These are phyloP conservation scores for Limosa lapponica DNA, from an alignment of 2,797 vertebrate genomes.

Conservation along the genomic window DNA sequence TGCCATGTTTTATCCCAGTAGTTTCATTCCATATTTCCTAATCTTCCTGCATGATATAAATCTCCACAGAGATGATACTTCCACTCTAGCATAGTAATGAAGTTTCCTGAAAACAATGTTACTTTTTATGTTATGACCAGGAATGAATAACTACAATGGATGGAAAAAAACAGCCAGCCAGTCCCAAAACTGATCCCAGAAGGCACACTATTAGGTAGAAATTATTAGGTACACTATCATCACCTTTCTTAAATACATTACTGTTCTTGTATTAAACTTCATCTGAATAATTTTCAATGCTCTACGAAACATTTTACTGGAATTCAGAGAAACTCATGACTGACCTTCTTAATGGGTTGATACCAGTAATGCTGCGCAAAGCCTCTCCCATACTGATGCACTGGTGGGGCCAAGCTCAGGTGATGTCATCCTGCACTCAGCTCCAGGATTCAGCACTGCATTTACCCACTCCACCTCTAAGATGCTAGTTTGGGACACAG, in stretches of 20 bases:
- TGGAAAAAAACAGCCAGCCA: not conserved
- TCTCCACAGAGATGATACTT: too few relatives aligned
- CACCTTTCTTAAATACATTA: not conserved
- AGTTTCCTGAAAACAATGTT: not conserved
- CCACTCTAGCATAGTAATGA: too few relatives aligned
- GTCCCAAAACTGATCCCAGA: not conserved
- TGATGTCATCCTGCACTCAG: not conserved
- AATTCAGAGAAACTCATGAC: not conserved
- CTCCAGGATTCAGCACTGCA: fast-evolving
- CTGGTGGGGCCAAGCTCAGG: not conserved
- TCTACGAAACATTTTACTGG: not conserved
- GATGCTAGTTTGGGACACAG: not conserved
- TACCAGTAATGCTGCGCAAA: not conserved
- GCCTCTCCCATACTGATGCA: not conserved
- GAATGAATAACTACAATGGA: not conserved
- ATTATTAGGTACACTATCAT: not conserved
- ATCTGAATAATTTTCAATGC: not conserved
- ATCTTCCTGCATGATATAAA: too few relatives aligned
- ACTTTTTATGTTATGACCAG: not conserved
- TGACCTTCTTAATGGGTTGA: not conserved
- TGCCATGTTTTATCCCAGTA: not conserved
- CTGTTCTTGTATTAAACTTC: not conserved
- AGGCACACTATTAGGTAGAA: not conserved
- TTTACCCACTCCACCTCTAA: not conserved
- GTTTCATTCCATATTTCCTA: too few relatives aligned